A percentile compares a stretch with the other conserved stretches of the same genome.
These are phyloP conservation scores for Salmo trutta DNA, from an alignment of 2,797 vertebrate species.

Conservation along the genomic window DNA sequence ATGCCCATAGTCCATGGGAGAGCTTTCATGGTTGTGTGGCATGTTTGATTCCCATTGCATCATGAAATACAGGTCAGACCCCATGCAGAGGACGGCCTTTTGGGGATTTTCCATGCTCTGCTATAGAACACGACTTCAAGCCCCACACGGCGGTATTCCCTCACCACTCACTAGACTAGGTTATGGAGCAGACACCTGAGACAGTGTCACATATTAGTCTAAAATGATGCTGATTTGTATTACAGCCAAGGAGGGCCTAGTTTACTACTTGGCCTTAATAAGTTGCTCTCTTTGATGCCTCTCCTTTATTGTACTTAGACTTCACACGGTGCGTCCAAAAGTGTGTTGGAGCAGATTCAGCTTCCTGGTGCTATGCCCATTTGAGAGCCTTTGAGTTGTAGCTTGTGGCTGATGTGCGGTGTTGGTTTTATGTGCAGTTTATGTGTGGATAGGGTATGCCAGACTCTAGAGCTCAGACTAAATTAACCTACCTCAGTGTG, in stretches of 20 bases:
- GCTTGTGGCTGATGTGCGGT: not conserved
- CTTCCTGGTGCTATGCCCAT: not conserved
- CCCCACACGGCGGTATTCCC: not conserved
- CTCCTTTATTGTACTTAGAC: not conserved
- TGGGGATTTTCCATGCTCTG: slow-evolving; percentile 35
- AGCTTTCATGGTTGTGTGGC: not conserved
- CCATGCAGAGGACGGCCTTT: slow-evolving; percentile 36
- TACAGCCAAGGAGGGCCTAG: not conserved
- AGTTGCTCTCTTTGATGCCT: not conserved
- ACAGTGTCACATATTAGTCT: slow-evolving; percentile 8
- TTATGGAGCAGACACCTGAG: slow-evolving; percentile 20
- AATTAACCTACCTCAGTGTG: slow-evolving; percentile 14
- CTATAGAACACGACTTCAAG: slow-evolving; percentile 45
- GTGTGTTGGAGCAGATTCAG: not conserved
- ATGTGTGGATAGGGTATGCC: not conserved
- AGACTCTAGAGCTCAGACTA: slow-evolving; percentile 23
- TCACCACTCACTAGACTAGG: not conserved
- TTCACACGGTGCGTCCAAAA: not conserved
- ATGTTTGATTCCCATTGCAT: not conserved
- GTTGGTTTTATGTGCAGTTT: not conserved
- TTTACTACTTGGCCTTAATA: not conserved
- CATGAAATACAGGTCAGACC: slow-evolving; percentile 22
- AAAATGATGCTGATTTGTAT: slow-evolving; percentile 3
- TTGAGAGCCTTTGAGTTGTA: not conserved
- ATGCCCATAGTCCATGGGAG: not conserved